These are phyloP conservation scores for Aphis craccivora DNA, from an alignment of 1,140 invertebrate species.

Conservation along the genomic window DNA sequence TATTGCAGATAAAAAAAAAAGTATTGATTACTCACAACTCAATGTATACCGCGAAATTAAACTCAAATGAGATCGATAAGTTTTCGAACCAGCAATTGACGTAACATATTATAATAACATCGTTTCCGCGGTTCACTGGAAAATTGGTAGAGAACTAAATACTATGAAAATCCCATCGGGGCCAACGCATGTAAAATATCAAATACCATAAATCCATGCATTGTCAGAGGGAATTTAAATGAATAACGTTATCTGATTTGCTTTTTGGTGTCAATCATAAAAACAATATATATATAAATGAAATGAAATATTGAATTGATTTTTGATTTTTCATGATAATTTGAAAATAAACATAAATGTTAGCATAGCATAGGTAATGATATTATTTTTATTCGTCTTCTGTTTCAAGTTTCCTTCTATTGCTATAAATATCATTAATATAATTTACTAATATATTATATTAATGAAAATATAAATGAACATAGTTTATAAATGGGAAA, in stretches of 20 bases:
- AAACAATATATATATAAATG: not conserved
- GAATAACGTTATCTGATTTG: not conserved
- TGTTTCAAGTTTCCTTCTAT: too few species aligned
- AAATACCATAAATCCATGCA: not conserved
- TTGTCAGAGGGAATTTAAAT: not conserved
- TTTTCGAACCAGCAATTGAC: not conserved
- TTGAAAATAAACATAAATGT: too few species aligned
- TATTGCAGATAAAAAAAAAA: too few species aligned
- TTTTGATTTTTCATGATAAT: too few species aligned
- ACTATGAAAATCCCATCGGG: not conserved
- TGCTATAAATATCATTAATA: not conserved
- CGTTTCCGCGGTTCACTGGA: not conserved
- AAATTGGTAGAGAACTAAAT: not conserved
- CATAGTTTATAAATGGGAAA: not conserved
- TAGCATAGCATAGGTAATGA: too few species aligned
- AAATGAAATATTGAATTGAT: not conserved
- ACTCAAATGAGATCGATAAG: not conserved
- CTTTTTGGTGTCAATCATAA: not conserved
- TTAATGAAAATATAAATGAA: not conserved
- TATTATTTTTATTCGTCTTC: too few species aligned
- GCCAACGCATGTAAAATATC: not conserved
- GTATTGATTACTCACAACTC: not conserved
- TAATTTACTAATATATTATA: not conserved
- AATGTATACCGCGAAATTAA: not conserved
- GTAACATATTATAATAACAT: not conserved